Evolutionary conservation across 2,888 invertebrate genomes (phyloP).

Genomic region (Buathra laborator): DNA sequence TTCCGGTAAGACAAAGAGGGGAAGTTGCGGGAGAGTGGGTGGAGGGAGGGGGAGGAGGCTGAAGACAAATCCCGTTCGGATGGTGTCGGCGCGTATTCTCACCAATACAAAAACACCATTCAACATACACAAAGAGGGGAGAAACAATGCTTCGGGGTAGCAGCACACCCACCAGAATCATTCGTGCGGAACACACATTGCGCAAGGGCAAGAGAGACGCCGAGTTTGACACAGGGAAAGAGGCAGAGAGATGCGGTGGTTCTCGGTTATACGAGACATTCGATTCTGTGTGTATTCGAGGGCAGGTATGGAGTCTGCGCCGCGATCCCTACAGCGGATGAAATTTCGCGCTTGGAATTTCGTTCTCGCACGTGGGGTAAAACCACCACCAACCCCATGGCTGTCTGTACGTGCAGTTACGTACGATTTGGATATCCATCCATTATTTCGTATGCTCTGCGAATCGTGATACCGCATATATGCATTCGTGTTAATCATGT

Average conservation of each 20-base stretch:
- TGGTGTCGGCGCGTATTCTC: conserved; percentile 52
- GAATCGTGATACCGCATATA: conserved; percentile 34
- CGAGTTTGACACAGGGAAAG: not conserved
- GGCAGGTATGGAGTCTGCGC: not conserved
- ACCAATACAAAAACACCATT: conserved; percentile 14
- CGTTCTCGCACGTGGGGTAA: conserved; percentile 44
- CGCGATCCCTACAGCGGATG: conserved; percentile 8
- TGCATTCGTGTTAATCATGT: conserved; percentile 16
- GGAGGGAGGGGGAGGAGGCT: too few species aligned
- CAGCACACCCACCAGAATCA: conserved; percentile 47
- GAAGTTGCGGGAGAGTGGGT: too few species aligned
- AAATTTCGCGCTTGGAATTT: conserved; percentile 58
- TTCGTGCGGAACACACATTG: conserved; percentile 50
- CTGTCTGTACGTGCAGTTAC: conserved; percentile 37
- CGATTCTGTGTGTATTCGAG: conserved; percentile 8
- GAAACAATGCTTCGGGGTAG: conserved; percentile 50
- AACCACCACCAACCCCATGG: not conserved
- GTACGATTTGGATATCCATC: conserved; percentile 38
- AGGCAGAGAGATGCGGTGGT: conserved; percentile 18
- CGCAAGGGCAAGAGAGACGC: conserved; percentile 44
- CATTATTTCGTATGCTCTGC: conserved; percentile 10
- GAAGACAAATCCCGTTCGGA: conserved; percentile 53
- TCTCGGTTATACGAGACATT: conserved; percentile 55
- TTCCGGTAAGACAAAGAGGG: conserved; percentile 44
- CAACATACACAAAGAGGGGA: conserved; percentile 21